Conservation (phyloP, 2,888 invertebrate species). For the Idaea straminata region DNA sequence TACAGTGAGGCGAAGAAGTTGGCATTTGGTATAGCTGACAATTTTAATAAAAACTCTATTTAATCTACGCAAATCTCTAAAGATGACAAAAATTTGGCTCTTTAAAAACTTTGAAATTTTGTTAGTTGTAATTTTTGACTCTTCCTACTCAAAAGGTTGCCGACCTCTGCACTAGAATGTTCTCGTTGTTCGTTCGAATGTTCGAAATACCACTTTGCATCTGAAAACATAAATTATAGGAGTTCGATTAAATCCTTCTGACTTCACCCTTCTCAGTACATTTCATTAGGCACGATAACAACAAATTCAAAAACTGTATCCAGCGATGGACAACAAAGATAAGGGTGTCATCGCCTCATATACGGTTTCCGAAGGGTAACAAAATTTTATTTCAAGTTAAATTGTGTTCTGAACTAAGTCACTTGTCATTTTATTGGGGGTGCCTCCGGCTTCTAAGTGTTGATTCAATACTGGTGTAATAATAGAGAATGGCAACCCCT, state of each 20-base stretch:
- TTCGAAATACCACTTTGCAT: not conserved
- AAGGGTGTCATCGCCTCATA: constrained; percentile 64
- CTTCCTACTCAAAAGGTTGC: too few species aligned
- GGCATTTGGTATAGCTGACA: too few species aligned
- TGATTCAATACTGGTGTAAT: constrained; percentile 46
- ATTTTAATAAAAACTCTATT: too few species aligned
- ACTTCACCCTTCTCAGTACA: constrained; percentile 27
- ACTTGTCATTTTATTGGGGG: constrained; percentile 66
- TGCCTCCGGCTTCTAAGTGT: constrained; percentile 50
- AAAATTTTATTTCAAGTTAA: constrained; percentile 78
- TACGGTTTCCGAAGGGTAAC: constrained; percentile 64
- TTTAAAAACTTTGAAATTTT: too few species aligned
- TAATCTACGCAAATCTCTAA: too few species aligned
- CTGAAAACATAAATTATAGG: not conserved
- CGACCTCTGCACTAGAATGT: too few species aligned
- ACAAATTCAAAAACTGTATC: constrained; percentile 54
- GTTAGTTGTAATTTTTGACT: too few species aligned
- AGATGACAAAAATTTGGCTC: too few species aligned
- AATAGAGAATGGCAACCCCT: constrained; percentile 56
- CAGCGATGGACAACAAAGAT: constrained; percentile 38
- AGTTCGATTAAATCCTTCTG: not conserved
- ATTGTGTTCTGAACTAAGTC: constrained; percentile 71
- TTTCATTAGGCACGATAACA: constrained; percentile 64
- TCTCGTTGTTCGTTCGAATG: too few species aligned
- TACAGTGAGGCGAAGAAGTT: too few species aligned